Evolutionary conservation across 2,888 invertebrate genomes (phyloP), one percentile per base, ranked within the genome.

Genomic region (Psococerastis gibbosa): DNA sequence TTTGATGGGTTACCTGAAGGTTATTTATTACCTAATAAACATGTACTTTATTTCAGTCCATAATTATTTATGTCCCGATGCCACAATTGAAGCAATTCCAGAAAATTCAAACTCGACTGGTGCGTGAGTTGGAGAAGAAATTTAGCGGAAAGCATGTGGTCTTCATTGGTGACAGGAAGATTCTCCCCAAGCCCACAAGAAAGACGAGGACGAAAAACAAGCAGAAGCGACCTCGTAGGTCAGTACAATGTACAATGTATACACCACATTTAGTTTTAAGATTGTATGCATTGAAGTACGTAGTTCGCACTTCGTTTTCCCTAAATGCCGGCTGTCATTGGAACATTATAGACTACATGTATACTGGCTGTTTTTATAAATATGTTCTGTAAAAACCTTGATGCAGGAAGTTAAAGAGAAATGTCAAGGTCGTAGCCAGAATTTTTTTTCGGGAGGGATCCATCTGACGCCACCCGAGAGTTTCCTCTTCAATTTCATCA

Each of bases 71-170:
- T 61, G 97, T 98, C 57, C 98, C 98, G 48, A 94, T 95, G 69
- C 97, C 97, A 49, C 95, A 95, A 66, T 70, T 97, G 66, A 89
- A 85, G 66, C 78, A 81, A 47, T 98, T 94, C 75, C 97, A 98
- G 67, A 97, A 95, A 66, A 83, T 98, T 54, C 97, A 98, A 66
- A 84, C 84, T 51, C 75, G 94, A 53, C 69, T 99, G 56, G 95
- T 98, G 35, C 78, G 97, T 55, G 98, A 98, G 63, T 67, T 98
- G 58, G 98, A 99, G 64, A 99, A 98, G 78, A 98, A 98, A 62
- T 95, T 98, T 70, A 92, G 91, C 56, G 97, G 97, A 50, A 94
- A 92, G 63, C 94, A 97, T 61, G 95, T 98, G 9, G 92, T 99
- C 52, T 91, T 98, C 60, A 78, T 98, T 57, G 98, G 95, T 33